Evolutionary conservation across 2,888 invertebrate genomes (phyloP).

Genomic region (Cataglyphis albicans): DNA sequence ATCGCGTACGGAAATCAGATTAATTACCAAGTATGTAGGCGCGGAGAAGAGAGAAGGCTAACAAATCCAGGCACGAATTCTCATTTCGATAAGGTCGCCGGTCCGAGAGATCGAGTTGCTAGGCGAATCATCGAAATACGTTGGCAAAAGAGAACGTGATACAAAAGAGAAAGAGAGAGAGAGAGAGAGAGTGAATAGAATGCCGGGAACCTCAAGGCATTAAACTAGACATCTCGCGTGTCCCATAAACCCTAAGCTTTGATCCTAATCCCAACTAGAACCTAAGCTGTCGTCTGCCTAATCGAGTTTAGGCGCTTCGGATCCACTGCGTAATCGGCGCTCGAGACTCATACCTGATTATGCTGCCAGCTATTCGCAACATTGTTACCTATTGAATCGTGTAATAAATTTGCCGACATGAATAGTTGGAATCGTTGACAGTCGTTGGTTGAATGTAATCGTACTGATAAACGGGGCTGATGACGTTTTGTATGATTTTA

Average conservation of each 20-base stretch:
- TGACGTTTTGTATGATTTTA: not conserved
- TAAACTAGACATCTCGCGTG: constrained; percentile 63
- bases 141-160: constrained; percentile 8
- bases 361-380: constrained; percentile 53
- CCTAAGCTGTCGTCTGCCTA: constrained; percentile 66
- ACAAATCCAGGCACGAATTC: constrained; percentile 71
- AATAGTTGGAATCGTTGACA: constrained; percentile 47
- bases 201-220: constrained; percentile 63
- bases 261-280: constrained; percentile 70
- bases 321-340: constrained; percentile 57
- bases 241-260: constrained; percentile 64
- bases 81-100: constrained; percentile 72
- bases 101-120: constrained; percentile 66
- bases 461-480: constrained; percentile 31
- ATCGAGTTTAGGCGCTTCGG: constrained; percentile 64
- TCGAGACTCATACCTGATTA: constrained; percentile 62
- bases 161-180: constrained; percentile 6
- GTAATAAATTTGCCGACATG: constrained; percentile 53
- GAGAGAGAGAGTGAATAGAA: constrained; percentile 19
- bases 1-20: constrained; percentile 72
- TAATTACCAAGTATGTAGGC: constrained; percentile 70
- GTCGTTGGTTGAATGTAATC: constrained; percentile 23
- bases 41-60: constrained; percentile 38
- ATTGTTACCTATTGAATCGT: constrained; percentile 43
- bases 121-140: constrained; percentile 63